Evolutionary conservation across 2,888 invertebrate genomes (phyloP), one percentile per base, ranked within the genome.

Genomic region (Torymus auratus): DNA sequence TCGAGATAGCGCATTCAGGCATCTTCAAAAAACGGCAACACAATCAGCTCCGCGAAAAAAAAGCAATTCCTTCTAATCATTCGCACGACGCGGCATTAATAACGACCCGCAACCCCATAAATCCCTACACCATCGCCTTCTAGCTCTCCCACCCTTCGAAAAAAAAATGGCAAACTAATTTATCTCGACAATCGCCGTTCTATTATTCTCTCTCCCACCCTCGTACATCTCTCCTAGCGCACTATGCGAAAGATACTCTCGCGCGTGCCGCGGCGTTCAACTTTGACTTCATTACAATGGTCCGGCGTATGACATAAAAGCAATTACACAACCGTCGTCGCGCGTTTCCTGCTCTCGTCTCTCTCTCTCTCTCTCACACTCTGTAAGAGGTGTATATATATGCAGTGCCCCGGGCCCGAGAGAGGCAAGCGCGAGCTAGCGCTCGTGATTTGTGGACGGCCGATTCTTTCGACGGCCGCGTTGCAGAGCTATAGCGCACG

Each of bases 321-420:
- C 84, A 82, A 87, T 86, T 86, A 86, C 84, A 82, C 64, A 13
- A n/a, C 61, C 20, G 64, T 28, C 15, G 20, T 41, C 58, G 55
- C 17, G 17, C 61, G 53, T 61, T 61, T 61, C 71, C 61, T 61
- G 61, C 53, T 72, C 53, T 84, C 69, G 82, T 76, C 56, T 60
- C 58, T 14, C 65, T 62, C 62, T 28, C 62, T 28, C 62, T 13
- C 62, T 62, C 23, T 62, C 15, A 0, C 23, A 17, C 28, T 62
- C 2, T 28, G 3, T 5, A 28, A 23, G n/a, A 61, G 23, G 11
- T 60, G 13, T 17, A 60, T 71, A 52, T 60, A 28, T 15, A 58
- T n/a, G 41, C 28, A 17, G 14, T 55, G 55, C 12, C 50, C 2
- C 17, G 2, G 41, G 58, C 65, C 50, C n/a, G 23, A 75, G 65